Evolutionary conservation across 2,113 vertebrate species (phyloP), one percentile per base, ranked within the genome.

Genomic region (Myotis davidii): DNA sequence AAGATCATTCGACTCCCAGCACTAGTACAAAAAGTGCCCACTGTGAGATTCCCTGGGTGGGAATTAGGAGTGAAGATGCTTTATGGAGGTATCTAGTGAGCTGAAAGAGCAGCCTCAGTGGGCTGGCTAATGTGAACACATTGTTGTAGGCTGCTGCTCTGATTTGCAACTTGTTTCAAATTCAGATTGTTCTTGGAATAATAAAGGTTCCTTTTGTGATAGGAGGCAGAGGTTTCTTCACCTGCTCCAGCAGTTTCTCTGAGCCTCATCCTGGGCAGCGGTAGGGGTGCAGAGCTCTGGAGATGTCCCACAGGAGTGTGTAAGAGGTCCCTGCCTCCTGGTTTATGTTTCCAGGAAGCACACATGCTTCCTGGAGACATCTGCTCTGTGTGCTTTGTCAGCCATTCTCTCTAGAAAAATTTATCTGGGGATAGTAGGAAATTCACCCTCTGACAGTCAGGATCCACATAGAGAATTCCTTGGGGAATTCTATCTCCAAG

Each of bases 291-390:
- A 3, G 32, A 14, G 13, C 12, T 4, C 9, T 6, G 29, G 5
- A 0, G 11, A 23, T 4, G 1, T n/a, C 21, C 17, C 6, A 2
- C 6, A 32, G 27, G 52, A 3, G 3, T 48, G 18, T 3, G 52
- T 14, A 1, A 2, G 20, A 0, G 1, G 29, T 1, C 12, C 4
- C 12, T 6, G 65, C 4, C 27, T 73, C 48, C 17, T 4, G 1
- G 18, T 2, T 32, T 23, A 0, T 5, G 42, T 25, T 52, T 23
- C 18, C 8, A 6, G 10, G 48, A 39, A 4, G 6, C 65, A 2
- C 2, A 1, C 21, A 1, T 9, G n/a, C n/a, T 18, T 27, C 2
- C 5, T 5, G 50, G 45, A 82, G 32, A 20, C 9, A n/a, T 61
- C 7, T 0, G 3, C 23, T 69, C 85, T 25, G 39, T 20, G 6